A percentile compares a stretch with the other conserved stretches of the same genome.
Evolutionary conservation across 2,888 invertebrate species (phyloP).

Genomic region (Tetrapedia diversipes): DNA sequence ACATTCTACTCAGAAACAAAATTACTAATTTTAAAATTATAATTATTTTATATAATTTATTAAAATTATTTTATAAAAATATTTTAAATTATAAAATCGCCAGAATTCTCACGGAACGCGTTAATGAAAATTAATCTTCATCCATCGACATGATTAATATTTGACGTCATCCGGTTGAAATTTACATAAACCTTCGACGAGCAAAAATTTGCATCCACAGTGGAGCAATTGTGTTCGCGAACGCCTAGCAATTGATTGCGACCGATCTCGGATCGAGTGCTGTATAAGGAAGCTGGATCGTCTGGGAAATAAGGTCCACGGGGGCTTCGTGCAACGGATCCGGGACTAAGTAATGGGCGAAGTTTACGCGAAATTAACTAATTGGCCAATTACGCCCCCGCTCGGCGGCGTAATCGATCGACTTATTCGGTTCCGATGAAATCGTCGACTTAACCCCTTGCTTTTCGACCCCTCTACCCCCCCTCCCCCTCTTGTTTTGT

Average conservation of each 20-base stretch:
- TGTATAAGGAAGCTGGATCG: conserved; percentile 55
- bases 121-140: too few species aligned
- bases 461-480: not conserved
- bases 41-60: too few species aligned
- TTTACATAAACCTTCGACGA: not conserved
- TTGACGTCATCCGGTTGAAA: too few species aligned
- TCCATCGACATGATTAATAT: too few species aligned
- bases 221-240: not conserved
- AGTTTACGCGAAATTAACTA: conserved; percentile 76
- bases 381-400: conserved; percentile 75
- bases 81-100: too few species aligned
- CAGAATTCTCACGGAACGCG: too few species aligned
- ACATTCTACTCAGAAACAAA: too few species aligned
- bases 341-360: conserved; percentile 53
- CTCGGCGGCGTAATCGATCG: conserved; percentile 66
- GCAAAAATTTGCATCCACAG: not conserved
- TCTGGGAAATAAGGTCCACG: not conserved
- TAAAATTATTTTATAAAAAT: too few species aligned
- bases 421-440: conserved; percentile 68
- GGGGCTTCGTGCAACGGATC: conserved; percentile 53
- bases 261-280: conserved; percentile 19
- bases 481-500: not conserved
- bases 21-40: too few species aligned
- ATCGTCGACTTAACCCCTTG: conserved; percentile 67
- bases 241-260: conserved; percentile 12